Base-by-base conservation (phyloP, 2,797 vertebrate species). In the Semaprochilodus insignis region DNA sequence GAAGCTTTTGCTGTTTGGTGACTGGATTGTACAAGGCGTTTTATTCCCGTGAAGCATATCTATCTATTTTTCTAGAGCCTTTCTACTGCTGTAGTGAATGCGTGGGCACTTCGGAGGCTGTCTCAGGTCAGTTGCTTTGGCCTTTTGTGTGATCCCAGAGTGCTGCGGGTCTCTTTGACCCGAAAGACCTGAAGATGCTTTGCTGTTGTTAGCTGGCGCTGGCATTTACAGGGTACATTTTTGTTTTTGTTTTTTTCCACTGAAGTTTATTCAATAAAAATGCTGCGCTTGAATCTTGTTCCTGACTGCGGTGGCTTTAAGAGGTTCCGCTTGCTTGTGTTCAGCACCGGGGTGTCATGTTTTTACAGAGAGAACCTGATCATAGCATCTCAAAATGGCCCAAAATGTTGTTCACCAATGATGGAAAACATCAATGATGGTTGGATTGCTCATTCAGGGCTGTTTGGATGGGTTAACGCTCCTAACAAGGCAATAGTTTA, bases 21-120 rank as follows among this genome's bases (percentile, higher is more conserved):
- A 71, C 62, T 52, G 27, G 67, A 80, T 51, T 78, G 78, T 85
- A 85, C 60, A 71, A 80, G 77, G 48, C 63, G n/a, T 81, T 71
- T 80, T 81, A 78, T 81, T 83, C 81, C 76, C 81, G 71, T 82
- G 80, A 81, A 83, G 77, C 63, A 78, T 83, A 81, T 85, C 66
- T 83, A 81, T 85, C 66, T 87, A 85, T 85, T 87, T 87, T 85
- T 85, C 52, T 81, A 85, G 80, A 83, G 57, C 14, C 59, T 78
- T 74, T 85, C 63, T 83, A 77, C 71, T 65, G 55, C 81, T 31
- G 31, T 66, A 75, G 52, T 60, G 69, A 82, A 23, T 78, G 65
- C 57, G n/a, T 66, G 70, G 67, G 77, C 54, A 48, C 34, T 74
- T 48, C 77, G 69, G 78, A 72, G 74, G 73, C 70, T 52, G 79